A percentile compares a stretch with the other conserved stretches of the same genome.
Conservation (phyloP, 2,797 vertebrate genomes). For the Neostethus bicornis region DNA sequence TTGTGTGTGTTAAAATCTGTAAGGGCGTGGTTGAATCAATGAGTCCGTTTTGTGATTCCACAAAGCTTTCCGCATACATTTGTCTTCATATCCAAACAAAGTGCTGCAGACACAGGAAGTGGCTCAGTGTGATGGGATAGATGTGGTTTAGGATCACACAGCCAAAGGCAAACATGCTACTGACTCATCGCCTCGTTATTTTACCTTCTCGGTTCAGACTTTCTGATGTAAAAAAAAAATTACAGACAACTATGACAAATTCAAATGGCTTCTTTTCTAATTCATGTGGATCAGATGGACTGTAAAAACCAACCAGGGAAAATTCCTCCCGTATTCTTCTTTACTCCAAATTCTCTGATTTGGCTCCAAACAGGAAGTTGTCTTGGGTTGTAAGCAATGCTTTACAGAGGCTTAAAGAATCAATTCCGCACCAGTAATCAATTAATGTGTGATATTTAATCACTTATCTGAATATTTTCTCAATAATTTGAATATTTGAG, state of each 20-base stretch:
- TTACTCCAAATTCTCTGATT: background rate
- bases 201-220: background rate
- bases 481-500: too few relatives aligned
- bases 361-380: background rate
- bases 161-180: background rate
- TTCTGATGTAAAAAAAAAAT: background rate
- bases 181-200: slow-evolving; percentile 1
- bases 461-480: background rate
- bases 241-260: too few relatives aligned
- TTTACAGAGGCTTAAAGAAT: background rate
- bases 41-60: slow-evolving; percentile 35
- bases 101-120: slow-evolving; percentile 50
- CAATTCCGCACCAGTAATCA: background rate
- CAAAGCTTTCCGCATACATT: slow-evolving; percentile 15
- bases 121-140: slow-evolving; percentile 18
- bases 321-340: background rate
- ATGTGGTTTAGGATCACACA: slow-evolving; percentile 8
- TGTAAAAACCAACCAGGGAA: background rate
- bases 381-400: background rate
- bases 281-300: background rate
- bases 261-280: too few relatives aligned
- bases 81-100: slow-evolving; percentile 38
- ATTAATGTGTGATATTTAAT: background rate
- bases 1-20: slow-evolving; percentile 20
- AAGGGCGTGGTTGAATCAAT: slow-evolving; percentile 53